Evolutionary conservation across 1,140 invertebrate genomes (phyloP).

Genomic region (Dryas iulia): DNA sequence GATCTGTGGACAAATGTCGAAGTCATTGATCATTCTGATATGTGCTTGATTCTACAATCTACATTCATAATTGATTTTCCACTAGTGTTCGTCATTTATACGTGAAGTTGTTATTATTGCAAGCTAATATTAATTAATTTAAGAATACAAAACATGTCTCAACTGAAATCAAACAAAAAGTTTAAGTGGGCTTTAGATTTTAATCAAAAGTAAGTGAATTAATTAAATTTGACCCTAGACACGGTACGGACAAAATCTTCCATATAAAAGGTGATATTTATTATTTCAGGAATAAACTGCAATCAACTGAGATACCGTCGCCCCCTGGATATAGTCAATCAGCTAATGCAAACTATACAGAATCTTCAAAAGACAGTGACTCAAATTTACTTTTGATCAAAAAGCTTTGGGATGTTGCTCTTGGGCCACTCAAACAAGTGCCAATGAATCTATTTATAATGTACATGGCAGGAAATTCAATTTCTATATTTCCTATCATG

Average conservation of each 20-base stretch:
- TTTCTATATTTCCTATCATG: slow-evolving; percentile 99
- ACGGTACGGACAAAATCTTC: background rate
- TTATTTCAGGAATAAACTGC: slow-evolving; percentile 34
- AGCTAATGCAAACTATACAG: slow-evolving; percentile 85
- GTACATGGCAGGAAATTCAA: slow-evolving; percentile 99
- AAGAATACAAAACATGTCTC: slow-evolving; percentile 49
- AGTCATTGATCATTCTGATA: background rate
- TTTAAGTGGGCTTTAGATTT: slow-evolving; percentile 76
- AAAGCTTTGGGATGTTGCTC: slow-evolving; percentile 98
- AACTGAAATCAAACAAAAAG: slow-evolving; percentile 67
- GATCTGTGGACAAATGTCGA: background rate
- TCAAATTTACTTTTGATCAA: slow-evolving; percentile 93
- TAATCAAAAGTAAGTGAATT: slow-evolving; percentile 60
- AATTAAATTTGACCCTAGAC: too few relatives aligned
- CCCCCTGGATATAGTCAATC: slow-evolving; percentile 92
- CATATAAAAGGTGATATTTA: background rate
- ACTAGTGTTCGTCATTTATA: background rate
- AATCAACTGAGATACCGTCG: slow-evolving; percentile 82
- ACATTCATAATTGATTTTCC: background rate
- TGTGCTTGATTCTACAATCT: background rate
- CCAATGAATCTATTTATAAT: slow-evolving; percentile 99
- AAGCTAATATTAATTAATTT: background rate
- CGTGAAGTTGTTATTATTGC: background rate
- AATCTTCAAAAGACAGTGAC: slow-evolving; percentile 89
- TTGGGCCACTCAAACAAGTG: slow-evolving; percentile 96